Evolutionary conservation across 1,140 invertebrate species (phyloP).

Genomic region (Aporrectodea caliginosa): DNA sequence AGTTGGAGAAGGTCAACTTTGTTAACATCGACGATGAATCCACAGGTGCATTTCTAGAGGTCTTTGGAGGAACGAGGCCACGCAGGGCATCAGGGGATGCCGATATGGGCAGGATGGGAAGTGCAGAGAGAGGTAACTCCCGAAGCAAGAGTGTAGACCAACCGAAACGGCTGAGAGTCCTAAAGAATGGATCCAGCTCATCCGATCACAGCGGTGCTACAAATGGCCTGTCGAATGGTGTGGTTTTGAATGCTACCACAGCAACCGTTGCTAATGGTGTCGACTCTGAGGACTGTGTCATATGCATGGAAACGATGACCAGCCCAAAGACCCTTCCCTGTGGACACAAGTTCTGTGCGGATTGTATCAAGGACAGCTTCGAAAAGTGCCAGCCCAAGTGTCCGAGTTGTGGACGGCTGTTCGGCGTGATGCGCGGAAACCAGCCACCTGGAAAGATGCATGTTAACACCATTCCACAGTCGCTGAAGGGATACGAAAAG

Average conservation of each 20-base stretch:
- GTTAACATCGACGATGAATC: constrained; percentile 37
- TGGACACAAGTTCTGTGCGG: constrained; percentile 19
- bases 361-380: constrained; percentile 18
- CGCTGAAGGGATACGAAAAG: constrained; percentile 26
- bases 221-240: too few relatives aligned
- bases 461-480: background rate
- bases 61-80: too few relatives aligned
- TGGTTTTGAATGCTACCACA: too few relatives aligned
- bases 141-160: too few relatives aligned
- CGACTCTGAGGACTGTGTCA: constrained; percentile 23
- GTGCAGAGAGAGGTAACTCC: too few relatives aligned
- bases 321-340: constrained; percentile 9
- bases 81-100: too few relatives aligned
- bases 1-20: constrained; percentile 35
- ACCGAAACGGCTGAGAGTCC: too few relatives aligned
- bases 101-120: too few relatives aligned
- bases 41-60: background rate
- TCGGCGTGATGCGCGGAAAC: constrained; percentile 42
- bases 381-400: constrained; percentile 38
- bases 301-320: constrained; percentile 8
- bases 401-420: constrained; percentile 42
- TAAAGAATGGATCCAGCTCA: too few relatives aligned
- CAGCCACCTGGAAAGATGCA: constrained; percentile 38
- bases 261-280: background rate
- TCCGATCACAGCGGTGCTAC: too few relatives aligned